phyloP scores from a whole-genome alignment of 2,888 invertebrate genomes.

The Ectemnius cavifrons region DNA sequence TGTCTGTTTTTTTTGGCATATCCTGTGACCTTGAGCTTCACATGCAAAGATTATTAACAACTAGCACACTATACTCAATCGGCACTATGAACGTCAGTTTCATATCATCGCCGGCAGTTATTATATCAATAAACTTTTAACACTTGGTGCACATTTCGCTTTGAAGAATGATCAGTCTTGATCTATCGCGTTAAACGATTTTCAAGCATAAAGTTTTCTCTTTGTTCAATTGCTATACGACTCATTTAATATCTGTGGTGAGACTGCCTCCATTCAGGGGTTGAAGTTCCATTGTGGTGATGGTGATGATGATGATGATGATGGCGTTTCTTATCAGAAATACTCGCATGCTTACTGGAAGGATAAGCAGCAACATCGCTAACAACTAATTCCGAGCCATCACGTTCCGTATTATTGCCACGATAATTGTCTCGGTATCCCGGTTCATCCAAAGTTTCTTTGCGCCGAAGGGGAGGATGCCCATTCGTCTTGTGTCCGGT shows the following conservation, averaged over 20 bases:
- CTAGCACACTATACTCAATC: slow-evolving; percentile 21
- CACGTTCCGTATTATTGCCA: slow-evolving; percentile 77
- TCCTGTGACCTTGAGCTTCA: slow-evolving; percentile 69
- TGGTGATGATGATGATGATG: slow-evolving; percentile 87
- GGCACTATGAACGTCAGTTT: not conserved
- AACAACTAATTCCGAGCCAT: slow-evolving; percentile 88
- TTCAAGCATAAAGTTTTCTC: not conserved
- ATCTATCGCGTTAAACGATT: not conserved
- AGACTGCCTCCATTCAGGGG: slow-evolving; percentile 81
- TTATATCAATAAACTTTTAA: too few relatives aligned
- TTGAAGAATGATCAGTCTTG: not conserved
- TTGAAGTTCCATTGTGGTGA: slow-evolving; percentile 74
- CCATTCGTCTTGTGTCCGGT: slow-evolving; percentile 82
- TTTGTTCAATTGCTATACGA: slow-evolving; percentile 7
- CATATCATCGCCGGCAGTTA: not conserved
- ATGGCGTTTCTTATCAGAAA: slow-evolving; percentile 83
- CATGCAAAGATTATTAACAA: slow-evolving; percentile 48
- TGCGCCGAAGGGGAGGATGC: slow-evolving; percentile 83
- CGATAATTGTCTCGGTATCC: slow-evolving; percentile 76
- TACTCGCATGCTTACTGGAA: slow-evolving; percentile 78
- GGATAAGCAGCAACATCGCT: slow-evolving; percentile 80
- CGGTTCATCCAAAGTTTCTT: slow-evolving; percentile 86
- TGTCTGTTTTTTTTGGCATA: slow-evolving; percentile 74
- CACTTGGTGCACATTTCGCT: too few relatives aligned
- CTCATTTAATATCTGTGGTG: slow-evolving; percentile 79